Base-by-base conservation (phyloP, 2,888 invertebrate species). In the Caenorhabditis plicata region DNA sequence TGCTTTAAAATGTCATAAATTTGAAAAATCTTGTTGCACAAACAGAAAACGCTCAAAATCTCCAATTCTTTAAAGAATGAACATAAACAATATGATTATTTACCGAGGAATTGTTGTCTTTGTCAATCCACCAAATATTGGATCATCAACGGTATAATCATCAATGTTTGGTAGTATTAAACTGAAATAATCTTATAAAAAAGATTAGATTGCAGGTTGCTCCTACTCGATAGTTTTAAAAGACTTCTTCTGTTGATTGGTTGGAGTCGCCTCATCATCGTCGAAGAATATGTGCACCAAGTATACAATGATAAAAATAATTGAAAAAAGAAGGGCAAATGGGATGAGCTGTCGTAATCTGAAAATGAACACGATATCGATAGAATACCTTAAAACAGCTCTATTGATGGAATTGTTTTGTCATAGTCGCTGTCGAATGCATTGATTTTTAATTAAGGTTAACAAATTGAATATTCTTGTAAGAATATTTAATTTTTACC, bases 121-220 rank as follows among this genome's bases (percentile, higher is more conserved):
- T n/a, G n/a, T n/a, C n/a, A n/a, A n/a, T n/a, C n/a, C 42, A n/a
- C 60, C 60, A 22, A 60, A 60, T 9, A 60, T 44, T 22, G 60
- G 60, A 36, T 60, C 60, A 39, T 60, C 60, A 27, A 60, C 60
- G 27, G 49, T 60, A 40, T 50, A 46, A 46, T 60, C 60, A 46
- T 53, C 43, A 31, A 42, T 46, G 36, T 33, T 46, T 17, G 60
- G 60, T 19, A 60, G 49, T 11, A 54, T 38, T 19, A 58, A 47
- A 36, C 57, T 58, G 57, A 8, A 57, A 50, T 19, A 23, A 7
- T 17, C 17, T 5, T 39, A 15, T 23, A 38, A 25, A 20, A 27
- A 11, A 27, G 22, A n/a, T 47, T 40, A 22, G 25, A 26, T 29
- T 13, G n/a, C 25, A n/a, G 3, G 8, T 2, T 3, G n/a, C 7